A percentile compares a stretch with the other conserved stretches of the same genome.
phyloP scores from a whole-genome alignment of 2,113 vertebrate genomes.

The Fregetta grallaria region DNA sequence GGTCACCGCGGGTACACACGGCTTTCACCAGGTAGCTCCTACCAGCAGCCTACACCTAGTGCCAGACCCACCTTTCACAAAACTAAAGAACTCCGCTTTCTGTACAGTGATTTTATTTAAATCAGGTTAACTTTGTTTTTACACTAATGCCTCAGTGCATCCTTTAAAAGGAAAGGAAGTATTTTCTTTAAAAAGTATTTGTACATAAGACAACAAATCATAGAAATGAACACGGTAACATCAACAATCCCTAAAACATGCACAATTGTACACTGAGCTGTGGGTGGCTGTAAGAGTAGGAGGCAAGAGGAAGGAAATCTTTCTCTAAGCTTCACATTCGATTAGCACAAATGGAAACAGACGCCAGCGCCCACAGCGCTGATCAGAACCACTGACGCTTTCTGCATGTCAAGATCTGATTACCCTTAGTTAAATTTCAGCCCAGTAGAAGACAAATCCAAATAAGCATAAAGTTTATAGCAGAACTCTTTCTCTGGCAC shows the following conservation, averaged over 20 bases:
- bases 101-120: slow-evolving; percentile 62
- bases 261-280: background rate
- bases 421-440: background rate
- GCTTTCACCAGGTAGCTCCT: background rate
- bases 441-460: background rate
- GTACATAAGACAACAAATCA: slow-evolving; percentile 37
- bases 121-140: slow-evolving; percentile 9
- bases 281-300: background rate
- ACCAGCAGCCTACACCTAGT: fast-evolving
- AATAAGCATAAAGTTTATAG: fast-evolving
- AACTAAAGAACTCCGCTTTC: background rate
- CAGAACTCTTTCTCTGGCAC: background rate
- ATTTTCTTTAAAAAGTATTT: slow-evolving; percentile 44
- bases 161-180: slow-evolving; percentile 39
- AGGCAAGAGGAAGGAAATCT: background rate
- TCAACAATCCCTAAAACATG: slow-evolving; percentile 6
- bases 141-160: slow-evolving; percentile 46
- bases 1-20: fast-evolving
- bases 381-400: background rate
- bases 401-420: fast-evolving
- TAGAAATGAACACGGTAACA: background rate
- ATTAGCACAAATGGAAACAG: background rate
- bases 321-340: background rate
- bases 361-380: background rate
- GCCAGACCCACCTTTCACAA: background rate